These are phyloP conservation scores for Clarias fuscus DNA, from an alignment of 2,797 vertebrate genomes.

Conservation along the genomic window DNA sequence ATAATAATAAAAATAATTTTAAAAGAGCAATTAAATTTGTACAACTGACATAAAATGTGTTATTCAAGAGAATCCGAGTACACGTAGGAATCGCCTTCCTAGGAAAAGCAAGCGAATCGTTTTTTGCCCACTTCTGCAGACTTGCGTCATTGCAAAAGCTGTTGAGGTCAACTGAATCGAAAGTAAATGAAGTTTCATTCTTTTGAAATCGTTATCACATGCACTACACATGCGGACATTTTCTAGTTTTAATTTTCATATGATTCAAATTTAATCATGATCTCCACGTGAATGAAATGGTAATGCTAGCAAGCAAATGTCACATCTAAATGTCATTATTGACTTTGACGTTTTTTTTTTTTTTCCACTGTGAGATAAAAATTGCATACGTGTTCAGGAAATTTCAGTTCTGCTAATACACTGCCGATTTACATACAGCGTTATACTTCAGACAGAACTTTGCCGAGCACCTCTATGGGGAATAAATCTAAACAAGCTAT, in stretches of 20 bases:
- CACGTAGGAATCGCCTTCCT: no score
- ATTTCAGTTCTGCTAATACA: not conserved
- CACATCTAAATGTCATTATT: slow-evolving; percentile 6
- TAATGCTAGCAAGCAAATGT: slow-evolving; percentile 1
- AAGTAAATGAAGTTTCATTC: not conserved
- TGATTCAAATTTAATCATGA: not conserved
- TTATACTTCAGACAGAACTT: not conserved
- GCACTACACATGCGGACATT: not conserved
- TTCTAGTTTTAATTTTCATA: not conserved
- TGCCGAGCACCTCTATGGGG: not conserved
- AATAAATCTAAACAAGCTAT: not conserved
- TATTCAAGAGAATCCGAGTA: not conserved
- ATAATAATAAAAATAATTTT: no score
- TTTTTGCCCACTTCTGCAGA: not conserved
- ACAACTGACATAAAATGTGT: not conserved
- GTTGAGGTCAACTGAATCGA: not conserved
- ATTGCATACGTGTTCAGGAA: not conserved
- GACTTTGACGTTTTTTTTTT: not conserved
- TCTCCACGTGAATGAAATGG: not conserved
- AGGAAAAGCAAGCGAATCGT: not conserved
- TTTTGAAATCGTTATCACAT: not conserved
- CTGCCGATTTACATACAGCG: not conserved
- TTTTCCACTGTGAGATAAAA: not conserved
- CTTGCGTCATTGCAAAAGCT: not conserved
- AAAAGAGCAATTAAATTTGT: not conserved